A percentile compares a stretch with the other conserved stretches of the same genome.
Evolutionary conservation across 2,113 vertebrate species (phyloP).

Genomic region (Chamaetylas fuelleborni): DNA sequence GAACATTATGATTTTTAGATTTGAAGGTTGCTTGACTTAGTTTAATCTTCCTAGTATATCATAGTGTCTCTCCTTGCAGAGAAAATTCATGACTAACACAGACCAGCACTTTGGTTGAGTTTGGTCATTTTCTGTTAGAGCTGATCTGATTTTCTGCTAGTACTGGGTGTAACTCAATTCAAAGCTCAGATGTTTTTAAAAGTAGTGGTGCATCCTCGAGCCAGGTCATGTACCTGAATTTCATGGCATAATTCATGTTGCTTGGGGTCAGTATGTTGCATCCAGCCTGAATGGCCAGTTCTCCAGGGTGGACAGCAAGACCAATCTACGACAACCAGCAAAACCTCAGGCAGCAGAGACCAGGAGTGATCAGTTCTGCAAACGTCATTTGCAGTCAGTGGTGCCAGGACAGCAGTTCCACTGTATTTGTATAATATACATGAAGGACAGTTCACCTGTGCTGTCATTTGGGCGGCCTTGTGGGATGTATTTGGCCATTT

Average conservation of each 20-base stretch:
- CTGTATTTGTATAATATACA: neutral
- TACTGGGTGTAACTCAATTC: neutral
- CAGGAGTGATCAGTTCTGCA: neutral
- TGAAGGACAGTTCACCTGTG: neutral
- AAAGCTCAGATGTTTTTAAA: neutral
- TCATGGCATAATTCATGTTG: neutral
- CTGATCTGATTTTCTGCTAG: neutral
- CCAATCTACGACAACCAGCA: neutral
- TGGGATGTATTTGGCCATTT: neutral
- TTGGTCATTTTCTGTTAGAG: neutral
- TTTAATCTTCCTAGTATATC: neutral
- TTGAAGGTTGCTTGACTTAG: neutral
- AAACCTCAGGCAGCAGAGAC: neutral
- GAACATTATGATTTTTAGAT: neutral
- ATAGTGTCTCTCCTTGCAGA: neutral
- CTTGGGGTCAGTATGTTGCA: neutral
- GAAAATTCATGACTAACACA: neutral
- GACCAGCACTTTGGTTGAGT: neutral
- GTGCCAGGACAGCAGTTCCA: neutral
- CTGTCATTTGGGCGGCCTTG: neutral
- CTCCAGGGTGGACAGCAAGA: neutral
- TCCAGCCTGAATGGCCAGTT: neutral
- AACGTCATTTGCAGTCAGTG: neutral
- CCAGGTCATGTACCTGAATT: neutral
- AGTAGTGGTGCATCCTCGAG: accelerated